Base-by-base conservation (phyloP, 1,140 invertebrate genomes). In the Euborellia annulipes region DNA sequence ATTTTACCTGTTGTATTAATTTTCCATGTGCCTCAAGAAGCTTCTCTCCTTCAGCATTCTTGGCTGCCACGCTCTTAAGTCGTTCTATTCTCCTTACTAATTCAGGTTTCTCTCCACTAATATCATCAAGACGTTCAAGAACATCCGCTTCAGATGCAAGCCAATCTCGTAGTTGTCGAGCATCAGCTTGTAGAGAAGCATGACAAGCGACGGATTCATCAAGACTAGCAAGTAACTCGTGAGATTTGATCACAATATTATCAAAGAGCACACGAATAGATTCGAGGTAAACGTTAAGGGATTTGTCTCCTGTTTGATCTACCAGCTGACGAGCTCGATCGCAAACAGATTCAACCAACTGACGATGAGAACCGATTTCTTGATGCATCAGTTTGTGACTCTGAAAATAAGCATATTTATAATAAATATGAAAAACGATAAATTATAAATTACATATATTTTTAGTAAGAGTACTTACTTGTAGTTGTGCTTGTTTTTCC, bases 321-420 rank as follows among this genome's bases (percentile, higher is more conserved):
- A 91, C 82, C 19, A 96, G 65, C 39, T 85, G 76, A 55, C 89
- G 82, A 8, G 90, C 90, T 63, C 90, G 92, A 45, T 92, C 87
- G 59, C 85, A 89, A 16, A 96, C 85, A 45, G 81, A 78, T 57
- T 93, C 86, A 0, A 96, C 82, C 0, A 94, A 62, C 41, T 79
- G 73, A 59, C 90, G 85, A 67, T 94, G 88, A 0, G 85, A 87
- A 65, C 86, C 79, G 39, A 97, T 93, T 65, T 95, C 91, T 63
- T 95, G 89, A 57, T 95, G 88, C 63, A 93, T 82, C 27, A 95
- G 82, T 62, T 87, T 88, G 58, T 94, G 90, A 57, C 91, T 92
- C 60, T 94, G 52, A 27, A 27, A 27, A 27, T 27, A 27, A 27
- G 11, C 11, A 27, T 27, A 27, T 27, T 27, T 11, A 27, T 27